Conservation (phyloP, 2,888 invertebrate genomes). For the Aethes cnicana region DNA sequence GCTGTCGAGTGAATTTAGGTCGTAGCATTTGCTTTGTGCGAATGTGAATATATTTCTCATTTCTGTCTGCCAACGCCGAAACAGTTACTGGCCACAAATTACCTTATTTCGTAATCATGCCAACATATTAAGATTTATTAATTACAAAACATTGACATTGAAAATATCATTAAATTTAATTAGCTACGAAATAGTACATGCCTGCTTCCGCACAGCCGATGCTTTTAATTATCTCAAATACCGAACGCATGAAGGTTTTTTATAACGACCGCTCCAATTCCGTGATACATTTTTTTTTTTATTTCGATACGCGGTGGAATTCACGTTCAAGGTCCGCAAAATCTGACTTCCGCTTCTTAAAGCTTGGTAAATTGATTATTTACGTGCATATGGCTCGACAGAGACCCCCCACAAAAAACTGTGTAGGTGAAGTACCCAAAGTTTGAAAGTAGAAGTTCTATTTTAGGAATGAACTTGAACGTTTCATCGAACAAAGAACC, state of each 20-base stretch:
- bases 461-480: slow-evolving; percentile 15
- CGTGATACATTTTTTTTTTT: slow-evolving; percentile 23
- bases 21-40: neutral
- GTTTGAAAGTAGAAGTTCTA: slow-evolving; percentile 14
- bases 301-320: slow-evolving; percentile 26
- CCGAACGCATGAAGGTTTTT: slow-evolving; percentile 27
- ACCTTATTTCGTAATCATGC: slow-evolving; percentile 14
- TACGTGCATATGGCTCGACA: slow-evolving; percentile 15
- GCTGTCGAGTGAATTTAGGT: no score
- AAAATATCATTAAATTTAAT: slow-evolving; percentile 21
- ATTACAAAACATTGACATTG: slow-evolving; percentile 24
- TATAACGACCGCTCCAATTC: slow-evolving; percentile 21
- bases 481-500: neutral
- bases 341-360: slow-evolving; percentile 30
- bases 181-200: slow-evolving; percentile 22
- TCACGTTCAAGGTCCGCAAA: slow-evolving; percentile 29
- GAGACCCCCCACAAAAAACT: slow-evolving; percentile 4
- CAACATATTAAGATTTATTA: slow-evolving; percentile 2
- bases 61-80: slow-evolving; percentile 10
- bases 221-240: slow-evolving; percentile 16
- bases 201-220: slow-evolving; percentile 15
- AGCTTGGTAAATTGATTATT: slow-evolving; percentile 22
- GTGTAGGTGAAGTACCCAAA: neutral
- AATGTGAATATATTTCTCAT: neutral
- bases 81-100: slow-evolving; percentile 9